Evolutionary conservation across 2,113 vertebrate species (phyloP), one percentile per base, ranked within the genome.

Genomic region (Phoxinus phoxinus): DNA sequence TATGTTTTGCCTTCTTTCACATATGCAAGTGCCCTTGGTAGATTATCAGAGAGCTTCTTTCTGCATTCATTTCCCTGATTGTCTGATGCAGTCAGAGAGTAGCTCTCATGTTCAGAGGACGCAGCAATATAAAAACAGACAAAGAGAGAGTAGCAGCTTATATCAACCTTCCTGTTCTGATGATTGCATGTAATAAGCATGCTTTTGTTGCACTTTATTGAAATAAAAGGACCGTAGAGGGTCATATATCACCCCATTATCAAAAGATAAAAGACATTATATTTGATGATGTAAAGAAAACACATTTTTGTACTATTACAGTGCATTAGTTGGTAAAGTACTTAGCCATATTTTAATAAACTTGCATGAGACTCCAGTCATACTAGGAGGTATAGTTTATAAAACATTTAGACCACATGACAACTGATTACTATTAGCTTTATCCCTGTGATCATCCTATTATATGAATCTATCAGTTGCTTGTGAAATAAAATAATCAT

Each of bases 21-120:
- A 80, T 80, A 32, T 27, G 44, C 13, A 48, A 71, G 84, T 21
- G 51, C 7, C n/a, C 53, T 85, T 71, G 65, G 23, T 59, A 48
- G 51, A 85, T 72, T 76, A 85, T 56, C 48, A 85, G 35, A 80
- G 76, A 46, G 65, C 63, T 37, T 53, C 15, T 32, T 69, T 59
- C 58, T 23, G 51, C 37, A 35, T 81, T 56, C 11, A 44, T 46
- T 80, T 51, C 44, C 69, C 15, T 85, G 63, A 79, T 71, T 85
- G 61, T 46, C 30, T 85, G 76, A 73, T 81, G n/a, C 25, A 58
- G 35, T 35, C 2, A 30, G 25, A 80, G 23, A 10, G 19, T 3
- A 79, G 73, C 79, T 67, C 44, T 59, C 48, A 12, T 48, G n/a
- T 48, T 30, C 37, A 51, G 61, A 41, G 32, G 32, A 79, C 23